Evolutionary conservation across 2,113 vertebrate species (phyloP).

Genomic region (Diphyllodes magnificus): DNA sequence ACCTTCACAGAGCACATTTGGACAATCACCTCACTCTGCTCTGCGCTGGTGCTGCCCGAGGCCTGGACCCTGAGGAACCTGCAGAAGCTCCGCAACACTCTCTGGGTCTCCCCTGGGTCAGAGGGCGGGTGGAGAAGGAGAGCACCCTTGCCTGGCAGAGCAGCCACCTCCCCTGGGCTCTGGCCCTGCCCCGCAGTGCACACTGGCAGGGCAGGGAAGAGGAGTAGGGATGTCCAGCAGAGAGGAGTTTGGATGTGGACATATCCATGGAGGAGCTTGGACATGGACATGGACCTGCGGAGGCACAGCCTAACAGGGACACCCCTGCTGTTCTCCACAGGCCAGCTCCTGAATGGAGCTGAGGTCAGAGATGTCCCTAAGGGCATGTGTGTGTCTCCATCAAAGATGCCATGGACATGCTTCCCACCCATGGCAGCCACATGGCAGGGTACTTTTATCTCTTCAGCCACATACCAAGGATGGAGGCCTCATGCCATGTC

Average conservation of each 20-base stretch:
- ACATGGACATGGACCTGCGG: rapidly evolving
- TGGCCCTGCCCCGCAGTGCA: rapidly evolving
- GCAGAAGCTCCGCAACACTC: background rate
- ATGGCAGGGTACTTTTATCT: too few relatives aligned
- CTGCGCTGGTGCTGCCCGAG: background rate
- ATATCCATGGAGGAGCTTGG: background rate
- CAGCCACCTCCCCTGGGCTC: background rate
- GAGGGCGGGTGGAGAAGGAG: background rate
- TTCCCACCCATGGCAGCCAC: background rate
- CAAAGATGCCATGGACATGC: background rate
- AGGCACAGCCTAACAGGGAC: background rate
- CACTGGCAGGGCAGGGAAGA: background rate
- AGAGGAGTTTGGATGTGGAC: background rate
- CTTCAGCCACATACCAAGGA: background rate
- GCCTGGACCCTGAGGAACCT: background rate
- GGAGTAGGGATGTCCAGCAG: background rate
- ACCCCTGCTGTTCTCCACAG: background rate
- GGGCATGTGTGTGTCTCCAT: background rate
- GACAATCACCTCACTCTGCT: background rate
- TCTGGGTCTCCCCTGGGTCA: background rate
- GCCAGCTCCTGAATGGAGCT: background rate
- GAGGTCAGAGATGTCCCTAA: background rate
- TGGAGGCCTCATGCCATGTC: rapidly evolving
- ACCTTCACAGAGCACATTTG: background rate
- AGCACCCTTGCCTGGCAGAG: background rate